Percentiles rank a stretch among this genome's conserved stretches.
Conservation (phyloP, 1,140 invertebrate genomes). For the Heliconius nattereri region DNA sequence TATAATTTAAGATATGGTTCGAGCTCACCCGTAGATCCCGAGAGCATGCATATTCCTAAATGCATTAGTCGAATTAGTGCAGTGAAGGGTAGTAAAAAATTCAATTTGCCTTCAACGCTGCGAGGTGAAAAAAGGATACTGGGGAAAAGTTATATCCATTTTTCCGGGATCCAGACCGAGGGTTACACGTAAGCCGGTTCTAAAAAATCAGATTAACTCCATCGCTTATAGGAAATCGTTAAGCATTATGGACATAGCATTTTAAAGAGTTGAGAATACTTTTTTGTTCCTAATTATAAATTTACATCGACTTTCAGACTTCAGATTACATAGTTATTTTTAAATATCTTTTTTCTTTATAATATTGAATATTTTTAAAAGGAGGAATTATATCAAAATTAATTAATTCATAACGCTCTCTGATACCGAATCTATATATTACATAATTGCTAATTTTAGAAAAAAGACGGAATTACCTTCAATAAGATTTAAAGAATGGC, state of each 20-base stretch:
- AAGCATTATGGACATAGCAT: slow-evolving; percentile 43
- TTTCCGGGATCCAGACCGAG: slow-evolving; percentile 54
- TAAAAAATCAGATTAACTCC: slow-evolving; percentile 69
- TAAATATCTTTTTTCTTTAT: background rate
- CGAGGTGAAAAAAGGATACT: slow-evolving; percentile 61
- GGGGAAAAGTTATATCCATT: slow-evolving; percentile 75
- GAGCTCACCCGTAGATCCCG: slow-evolving; percentile 21
- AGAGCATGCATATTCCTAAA: slow-evolving; percentile 65
- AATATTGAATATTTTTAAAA: background rate
- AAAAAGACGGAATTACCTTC: slow-evolving; percentile 48
- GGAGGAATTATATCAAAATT: background rate
- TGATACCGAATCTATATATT: background rate
- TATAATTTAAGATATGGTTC: slow-evolving; percentile 29
- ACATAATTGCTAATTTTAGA: slow-evolving; percentile 24
- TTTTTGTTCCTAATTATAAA: slow-evolving; percentile 8
- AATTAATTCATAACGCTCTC: background rate
- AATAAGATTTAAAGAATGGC: slow-evolving; percentile 39
- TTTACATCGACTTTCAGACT: background rate
- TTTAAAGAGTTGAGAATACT: slow-evolving; percentile 22
- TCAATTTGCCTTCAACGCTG: slow-evolving; percentile 72
- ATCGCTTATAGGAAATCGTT: slow-evolving; percentile 53
- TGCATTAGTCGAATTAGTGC: slow-evolving; percentile 76
- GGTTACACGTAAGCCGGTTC: slow-evolving; percentile 59
- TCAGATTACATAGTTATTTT: background rate
- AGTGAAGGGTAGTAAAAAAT: slow-evolving; percentile 74